Conservation (phyloP, 2,888 invertebrate species). For the Drepanosiphum platanoidis region DNA sequence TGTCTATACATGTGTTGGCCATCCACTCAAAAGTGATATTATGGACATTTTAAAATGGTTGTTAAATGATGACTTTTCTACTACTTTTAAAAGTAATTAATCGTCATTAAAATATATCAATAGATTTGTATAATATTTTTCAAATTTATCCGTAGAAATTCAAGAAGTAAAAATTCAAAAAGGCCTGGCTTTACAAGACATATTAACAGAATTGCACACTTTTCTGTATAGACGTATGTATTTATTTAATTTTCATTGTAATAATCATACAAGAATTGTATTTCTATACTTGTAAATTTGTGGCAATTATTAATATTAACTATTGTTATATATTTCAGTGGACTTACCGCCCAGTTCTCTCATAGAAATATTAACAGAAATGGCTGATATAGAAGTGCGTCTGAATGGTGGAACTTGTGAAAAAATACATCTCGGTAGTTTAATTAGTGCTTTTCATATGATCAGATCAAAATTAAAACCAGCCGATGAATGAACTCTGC, state of each 20-base stretch:
- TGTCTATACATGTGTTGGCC: conserved; percentile 96
- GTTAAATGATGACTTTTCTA: conserved; percentile 79
- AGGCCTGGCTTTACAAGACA: conserved; percentile 92
- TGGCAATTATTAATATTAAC: conserved; percentile 12
- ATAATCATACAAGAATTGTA: not conserved
- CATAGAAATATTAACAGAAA: conserved; percentile 81
- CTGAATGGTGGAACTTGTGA: conserved; percentile 89
- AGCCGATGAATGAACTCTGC: conserved; percentile 43
- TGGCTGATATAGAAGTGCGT: conserved; percentile 90
- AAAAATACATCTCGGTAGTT: conserved; percentile 86
- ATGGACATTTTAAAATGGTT: conserved; percentile 88
- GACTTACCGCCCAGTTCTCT: conserved; percentile 85
- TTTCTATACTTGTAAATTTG: not conserved
- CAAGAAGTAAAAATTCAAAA: conserved; percentile 86
- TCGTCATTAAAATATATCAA: not conserved
- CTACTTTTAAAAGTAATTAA: conserved; percentile 78
- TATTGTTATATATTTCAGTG: conserved; percentile 73
- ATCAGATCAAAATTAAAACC: conserved; percentile 72
- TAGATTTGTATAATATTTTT: conserved; percentile 30
- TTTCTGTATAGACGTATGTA: conserved; percentile 87
- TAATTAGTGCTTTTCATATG: conserved; percentile 87
- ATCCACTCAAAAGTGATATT: conserved; percentile 90
- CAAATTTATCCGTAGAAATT: conserved; percentile 72
- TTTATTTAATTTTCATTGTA: conserved; percentile 5
- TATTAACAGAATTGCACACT: conserved; percentile 88